Evolutionary conservation across 1,140 invertebrate species (phyloP), one percentile per base, ranked within the genome.

Genomic region (Mizuhopecten yessoensis): DNA sequence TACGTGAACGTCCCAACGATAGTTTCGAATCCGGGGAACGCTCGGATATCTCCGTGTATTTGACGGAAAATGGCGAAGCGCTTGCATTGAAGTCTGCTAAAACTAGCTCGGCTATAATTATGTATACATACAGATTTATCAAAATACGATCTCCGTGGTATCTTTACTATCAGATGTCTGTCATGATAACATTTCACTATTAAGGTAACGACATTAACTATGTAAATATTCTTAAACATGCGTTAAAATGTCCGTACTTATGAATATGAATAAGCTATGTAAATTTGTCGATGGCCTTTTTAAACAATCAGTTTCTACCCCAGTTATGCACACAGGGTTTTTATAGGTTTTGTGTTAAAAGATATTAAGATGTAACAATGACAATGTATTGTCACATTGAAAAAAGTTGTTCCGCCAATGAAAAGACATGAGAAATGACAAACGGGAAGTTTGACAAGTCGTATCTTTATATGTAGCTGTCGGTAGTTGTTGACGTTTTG

Each of bases 291-390:
- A 49, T 75, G 57, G 17, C 57, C 57, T 75, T n/a, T 75, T 17
- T 75, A 10, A 49, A 49, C 45, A 17, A 20, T 15, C 45, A 15
- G 45, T 49, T 49, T 49, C 45, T 17, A 17, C 20, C 20, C 2
- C 2, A 49, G 45, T 7, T n/a, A n/a, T n/a, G n/a, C n/a, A n/a
- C n/a, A 7, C 36, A 7, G 36, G 36, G 36, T 39, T 39, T 7
- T 39, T 7, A 39, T 45, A 75, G 15, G 29, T 75, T 75, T 17
- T 29, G 9, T 17, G 57, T 75, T n/a, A 17, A 29, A 9, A n/a
- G 57, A 29, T 75, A 75, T 75, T 75, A n/a, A 75, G 57, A 75
- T 29, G 57, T 75, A 75, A 75, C n/a, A 75, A n/a, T 13, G 57
- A 75, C 57, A 75, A 75, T 39, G 36, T 39, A 39, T 39, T 7